Conservation (phyloP, 2,797 vertebrate genomes). For the Artibeus lituratus region DNA sequence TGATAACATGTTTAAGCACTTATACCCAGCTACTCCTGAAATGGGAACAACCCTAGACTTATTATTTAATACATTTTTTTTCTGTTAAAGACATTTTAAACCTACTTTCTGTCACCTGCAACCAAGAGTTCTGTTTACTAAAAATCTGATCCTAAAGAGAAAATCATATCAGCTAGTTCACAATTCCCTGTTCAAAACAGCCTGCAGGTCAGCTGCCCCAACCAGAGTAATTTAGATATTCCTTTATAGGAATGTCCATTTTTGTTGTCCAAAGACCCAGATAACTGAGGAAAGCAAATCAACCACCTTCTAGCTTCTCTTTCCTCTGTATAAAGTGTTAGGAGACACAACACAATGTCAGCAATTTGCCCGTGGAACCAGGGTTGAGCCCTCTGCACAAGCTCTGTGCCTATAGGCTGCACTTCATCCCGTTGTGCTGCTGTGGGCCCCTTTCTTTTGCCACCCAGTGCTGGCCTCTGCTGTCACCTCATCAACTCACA, state of each 20-base stretch:
- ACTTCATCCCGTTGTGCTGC: not conserved
- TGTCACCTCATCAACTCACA: not conserved
- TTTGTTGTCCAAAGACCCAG: not conserved
- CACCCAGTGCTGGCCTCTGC: not conserved
- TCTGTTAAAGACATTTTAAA: not conserved
- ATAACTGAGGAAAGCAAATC: not conserved
- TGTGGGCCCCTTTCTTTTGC: not conserved
- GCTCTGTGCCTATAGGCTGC: not conserved
- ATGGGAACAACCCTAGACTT: not conserved
- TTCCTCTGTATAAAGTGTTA: not conserved
- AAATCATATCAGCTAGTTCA: not conserved
- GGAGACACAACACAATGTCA: not conserved
- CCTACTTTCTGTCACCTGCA: not conserved
- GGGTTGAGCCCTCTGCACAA: not conserved
- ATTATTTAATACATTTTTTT: not conserved
- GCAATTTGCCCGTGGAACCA: not conserved
- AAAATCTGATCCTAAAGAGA: conserved; percentile 4
- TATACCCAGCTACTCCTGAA: not conserved
- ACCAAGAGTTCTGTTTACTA: not conserved
- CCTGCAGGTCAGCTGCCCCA: not conserved
- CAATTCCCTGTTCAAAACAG: not conserved
- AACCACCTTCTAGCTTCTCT: not conserved
- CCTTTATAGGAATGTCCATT: not conserved
- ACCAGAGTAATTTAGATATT: not conserved
- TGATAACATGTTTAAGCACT: not conserved